Conservation (phyloP, 2,797 vertebrate species). For the Ptychadena robeensis region DNA sequence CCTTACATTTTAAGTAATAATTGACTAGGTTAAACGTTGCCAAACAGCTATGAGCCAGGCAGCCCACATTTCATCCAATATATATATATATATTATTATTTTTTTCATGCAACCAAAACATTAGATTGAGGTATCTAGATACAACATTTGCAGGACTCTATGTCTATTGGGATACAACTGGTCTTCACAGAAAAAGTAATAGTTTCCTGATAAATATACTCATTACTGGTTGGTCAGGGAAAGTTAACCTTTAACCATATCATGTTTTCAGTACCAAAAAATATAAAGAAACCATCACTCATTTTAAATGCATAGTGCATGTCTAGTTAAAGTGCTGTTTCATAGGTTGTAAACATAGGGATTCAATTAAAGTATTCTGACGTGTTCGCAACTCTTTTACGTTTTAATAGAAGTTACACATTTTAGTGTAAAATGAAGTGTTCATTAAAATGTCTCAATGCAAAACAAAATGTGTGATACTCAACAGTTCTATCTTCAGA, state of each 20-base stretch:
- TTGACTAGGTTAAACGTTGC: too few relatives aligned
- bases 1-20: too few relatives aligned
- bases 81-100: too few relatives aligned
- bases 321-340: background rate
- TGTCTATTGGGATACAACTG: too few relatives aligned
- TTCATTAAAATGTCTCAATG: background rate
- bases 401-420: background rate
- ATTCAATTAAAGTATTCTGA: background rate
- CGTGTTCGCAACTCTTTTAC: background rate
- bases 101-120: too few relatives aligned
- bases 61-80: too few relatives aligned
- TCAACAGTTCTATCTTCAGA: background rate
- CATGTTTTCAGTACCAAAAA: background rate
- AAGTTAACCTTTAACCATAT: background rate
- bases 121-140: too few relatives aligned
- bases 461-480: constrained; percentile 3
- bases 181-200: too few relatives aligned
- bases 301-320: background rate
- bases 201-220: too few relatives aligned
- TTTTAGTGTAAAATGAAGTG: background rate
- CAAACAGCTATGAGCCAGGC: too few relatives aligned
- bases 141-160: too few relatives aligned
- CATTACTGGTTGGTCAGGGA: background rate
- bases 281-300: background rate
- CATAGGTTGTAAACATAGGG: background rate